These are phyloP conservation scores for Pygmarrhopalites habei DNA, from an alignment of 1,140 invertebrate genomes.

Conservation along the genomic window DNA sequence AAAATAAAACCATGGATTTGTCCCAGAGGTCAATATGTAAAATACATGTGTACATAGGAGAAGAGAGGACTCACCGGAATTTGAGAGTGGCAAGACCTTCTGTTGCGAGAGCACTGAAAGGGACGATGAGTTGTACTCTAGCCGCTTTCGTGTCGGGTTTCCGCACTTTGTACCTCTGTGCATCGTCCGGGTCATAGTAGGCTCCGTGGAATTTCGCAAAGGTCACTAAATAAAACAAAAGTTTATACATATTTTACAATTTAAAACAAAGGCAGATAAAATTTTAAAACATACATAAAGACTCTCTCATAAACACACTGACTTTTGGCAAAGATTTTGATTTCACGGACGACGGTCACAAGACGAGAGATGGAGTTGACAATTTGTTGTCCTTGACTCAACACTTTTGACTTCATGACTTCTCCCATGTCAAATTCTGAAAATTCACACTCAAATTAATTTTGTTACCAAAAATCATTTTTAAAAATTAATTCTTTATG, in stretches of 20 bases:
- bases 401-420: background rate
- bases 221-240: too few species aligned
- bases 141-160: background rate
- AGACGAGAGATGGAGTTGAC: background rate
- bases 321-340: background rate
- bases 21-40: too few species aligned
- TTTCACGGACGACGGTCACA: background rate
- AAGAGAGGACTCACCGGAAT: too few species aligned
- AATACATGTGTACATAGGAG: too few species aligned
- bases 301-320: too few species aligned
- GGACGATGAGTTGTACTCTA: background rate
- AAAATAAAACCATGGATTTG: too few species aligned
- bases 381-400: background rate
- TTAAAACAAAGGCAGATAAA: too few species aligned
- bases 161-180: background rate
- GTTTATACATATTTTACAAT: too few species aligned
- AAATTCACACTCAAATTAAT: too few species aligned
- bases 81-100: background rate
- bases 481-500: too few species aligned
- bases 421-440: background rate
- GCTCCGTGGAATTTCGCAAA: slow-evolving; percentile 3
- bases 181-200: slow-evolving; percentile 3
- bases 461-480: too few species aligned
- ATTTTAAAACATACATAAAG: too few species aligned
- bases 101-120: background rate